Base-by-base conservation (phyloP, 2,797 vertebrate species). In the Rhincodon typus region DNA sequence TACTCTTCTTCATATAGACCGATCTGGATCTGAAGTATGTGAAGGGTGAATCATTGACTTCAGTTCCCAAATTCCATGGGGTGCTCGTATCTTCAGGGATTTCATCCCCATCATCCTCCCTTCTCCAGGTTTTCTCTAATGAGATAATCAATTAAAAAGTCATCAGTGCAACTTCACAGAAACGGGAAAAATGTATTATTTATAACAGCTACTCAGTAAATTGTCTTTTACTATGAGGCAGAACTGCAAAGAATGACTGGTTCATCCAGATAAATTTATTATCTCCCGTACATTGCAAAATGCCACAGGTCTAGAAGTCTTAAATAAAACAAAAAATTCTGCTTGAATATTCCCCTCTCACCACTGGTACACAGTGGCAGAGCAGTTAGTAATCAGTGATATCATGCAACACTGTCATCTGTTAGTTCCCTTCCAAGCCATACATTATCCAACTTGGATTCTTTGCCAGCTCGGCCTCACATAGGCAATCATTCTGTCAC, bases 1-100 rank as follows among this genome's bases (percentile, higher is more conserved):
- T 96, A 95, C 98, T 99, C 96, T 99, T 99, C 96, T 98, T 97
- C 91, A 99, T 98, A 97, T 99, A 98, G 69, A 98, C 98, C 0
- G 98, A 97, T 30, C 97, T 98, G 0, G 97, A 97, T 69, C 97
- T 97, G 96, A 98, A 98, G 96, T 98, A 98, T 95, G 98, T 98
- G 96, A 99, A 99, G 0, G 98, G 98, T 0, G 98, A 98, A 12
- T 98, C 97, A 87, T 97, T 96, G 96, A 97, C 96, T 0, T 97
- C 96, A 0, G 97, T 97, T 96, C 97, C 97, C 0, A 98, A 98
- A 94, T 97, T 97, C 0, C 97, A 97, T 1, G 97, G 97, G 53
- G 90, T 67, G 62, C 96, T 93, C 13, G 96, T 66, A 50, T 97
- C 97, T 23, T 94, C 0, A 0, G 95, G 38, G 0, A 96, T 69